Base-by-base conservation (phyloP, 1,140 invertebrate species). In the Halyomorpha halys region DNA sequence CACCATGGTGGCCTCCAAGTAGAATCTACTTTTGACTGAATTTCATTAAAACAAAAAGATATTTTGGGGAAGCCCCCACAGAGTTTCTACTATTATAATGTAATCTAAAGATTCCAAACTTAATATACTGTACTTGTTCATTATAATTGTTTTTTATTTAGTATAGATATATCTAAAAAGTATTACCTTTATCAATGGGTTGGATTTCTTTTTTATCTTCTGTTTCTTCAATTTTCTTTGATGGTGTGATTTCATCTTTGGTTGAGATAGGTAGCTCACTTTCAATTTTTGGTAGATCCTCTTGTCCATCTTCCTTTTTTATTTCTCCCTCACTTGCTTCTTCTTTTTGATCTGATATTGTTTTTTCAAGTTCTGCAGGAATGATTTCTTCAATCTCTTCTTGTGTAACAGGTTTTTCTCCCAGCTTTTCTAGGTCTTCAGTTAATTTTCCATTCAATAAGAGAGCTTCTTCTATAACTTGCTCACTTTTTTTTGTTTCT, bases 201-300 rank as follows among this genome's bases (percentile, higher is more conserved):
- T 18, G 3, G 18, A 14, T 16, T 30, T n/a, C 34, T 11, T 3
- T 16, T 61, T 18, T 18, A n/a, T 44, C 21, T 44, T 44, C 30
- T 44, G 4, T 61, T 19, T 61, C 59, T n/a, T n/a, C 59, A 60
- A 34, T 39, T 6, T 16, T 60, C 34, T 30, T 30, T 30, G 27
- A 30, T 30, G 27, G 27, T 8, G 3, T 23, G n/a, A 9, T 61
- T 19, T 39, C 25, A 27, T 27, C 49, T 19, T 51, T 23, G 21
- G 14, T 16, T 25, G 8, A n/a, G 11, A 39, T 13, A n/a, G 21
- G 2, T 3, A 8, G 8, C 6, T 25, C 54, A 8, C 3, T 18
- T 61, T 61, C 59, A 14, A 13, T 30, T 39, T 39, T 44, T 30
- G 3, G 3, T 44, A 39, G 16, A 18, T 18, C 27, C n/a, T 61